Evolutionary conservation across 2,888 invertebrate species (phyloP).

Genomic region (Drymonia ruficornis): DNA sequence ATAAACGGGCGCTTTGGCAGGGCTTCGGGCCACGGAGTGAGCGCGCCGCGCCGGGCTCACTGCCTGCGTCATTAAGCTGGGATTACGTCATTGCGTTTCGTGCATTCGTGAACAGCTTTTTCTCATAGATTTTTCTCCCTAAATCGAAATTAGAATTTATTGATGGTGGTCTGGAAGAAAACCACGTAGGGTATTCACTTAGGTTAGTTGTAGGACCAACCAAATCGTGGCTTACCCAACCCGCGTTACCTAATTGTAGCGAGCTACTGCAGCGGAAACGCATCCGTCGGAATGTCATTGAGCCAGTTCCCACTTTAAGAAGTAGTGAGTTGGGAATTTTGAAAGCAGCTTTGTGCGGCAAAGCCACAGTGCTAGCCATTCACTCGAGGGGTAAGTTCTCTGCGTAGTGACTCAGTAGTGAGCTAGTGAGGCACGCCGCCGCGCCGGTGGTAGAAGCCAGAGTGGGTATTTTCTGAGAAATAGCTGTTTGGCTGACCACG

Average conservation of each 20-base stretch:
- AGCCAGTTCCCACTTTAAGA: not conserved
- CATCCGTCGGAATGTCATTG: not conserved
- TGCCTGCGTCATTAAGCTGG: conserved; percentile 15
- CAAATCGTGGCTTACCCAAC: too few species aligned
- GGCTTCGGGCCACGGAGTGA: conserved; percentile 29
- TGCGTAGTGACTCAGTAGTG: too few species aligned
- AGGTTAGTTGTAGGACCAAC: too few species aligned
- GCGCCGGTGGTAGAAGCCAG: too few species aligned
- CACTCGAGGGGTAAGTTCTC: too few species aligned
- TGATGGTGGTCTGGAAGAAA: not conserved
- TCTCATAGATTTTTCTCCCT: not conserved
- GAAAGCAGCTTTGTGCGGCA: not conserved
- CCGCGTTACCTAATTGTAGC: too few species aligned
- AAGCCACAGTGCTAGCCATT: not conserved
- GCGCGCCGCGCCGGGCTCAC: conserved; percentile 16
- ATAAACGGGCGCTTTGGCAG: conserved; percentile 28
- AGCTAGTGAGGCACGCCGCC: too few species aligned
- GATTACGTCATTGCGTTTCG: conserved; percentile 2
- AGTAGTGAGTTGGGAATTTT: not conserved
- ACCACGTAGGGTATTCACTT: too few species aligned
- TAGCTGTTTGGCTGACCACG: too few species aligned
- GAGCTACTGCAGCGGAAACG: not conserved
- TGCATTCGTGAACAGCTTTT: not conserved
- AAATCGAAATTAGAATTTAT: too few species aligned
- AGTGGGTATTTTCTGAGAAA: too few species aligned